Conservation (phyloP, 2,113 vertebrate species). For the Sinocyclocheilus anshuiensis region DNA sequence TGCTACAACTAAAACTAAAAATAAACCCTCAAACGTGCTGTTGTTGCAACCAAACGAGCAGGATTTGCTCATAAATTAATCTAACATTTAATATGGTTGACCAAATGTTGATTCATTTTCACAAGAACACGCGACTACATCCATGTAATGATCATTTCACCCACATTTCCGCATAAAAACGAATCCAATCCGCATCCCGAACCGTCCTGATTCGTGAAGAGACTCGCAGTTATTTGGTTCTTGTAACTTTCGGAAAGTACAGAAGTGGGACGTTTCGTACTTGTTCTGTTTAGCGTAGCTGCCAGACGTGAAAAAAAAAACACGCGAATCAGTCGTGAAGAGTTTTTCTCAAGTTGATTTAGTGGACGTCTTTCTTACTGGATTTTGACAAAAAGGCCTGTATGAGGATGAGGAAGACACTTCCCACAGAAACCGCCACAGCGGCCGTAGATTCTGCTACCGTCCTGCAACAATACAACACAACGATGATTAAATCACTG, state of each 20-base stretch:
- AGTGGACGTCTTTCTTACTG: slow-evolving; percentile 67
- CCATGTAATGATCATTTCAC: background rate
- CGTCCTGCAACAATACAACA: slow-evolving; percentile 78
- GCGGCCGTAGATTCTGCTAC: slow-evolving; percentile 90
- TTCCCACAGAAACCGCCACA: slow-evolving; percentile 97
- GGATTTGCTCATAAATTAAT: background rate
- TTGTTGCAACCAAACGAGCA: background rate
- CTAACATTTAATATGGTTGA: background rate
- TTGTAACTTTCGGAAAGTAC: background rate
- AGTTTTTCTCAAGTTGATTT: background rate
- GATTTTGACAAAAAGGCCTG: slow-evolving; percentile 85
- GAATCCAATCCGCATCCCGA: background rate
- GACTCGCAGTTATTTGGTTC: background rate
- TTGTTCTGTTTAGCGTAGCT: slow-evolving; percentile 59
- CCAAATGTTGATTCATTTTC: background rate
- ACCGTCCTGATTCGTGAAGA: background rate
- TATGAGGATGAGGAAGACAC: slow-evolving; percentile 85
- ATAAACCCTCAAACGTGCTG: background rate
- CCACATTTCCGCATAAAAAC: background rate
- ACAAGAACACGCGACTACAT: background rate
- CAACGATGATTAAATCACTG: background rate
- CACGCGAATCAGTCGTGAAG: background rate
- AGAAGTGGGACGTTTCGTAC: background rate
- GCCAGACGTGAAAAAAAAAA: slow-evolving; percentile 51
- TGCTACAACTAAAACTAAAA: background rate